Percentiles rank a stretch among this genome's conserved stretches.
These are phyloP conservation scores for Aphelocoma californica DNA, from an alignment of 2,797 vertebrate genomes.

Conservation along the genomic window DNA sequence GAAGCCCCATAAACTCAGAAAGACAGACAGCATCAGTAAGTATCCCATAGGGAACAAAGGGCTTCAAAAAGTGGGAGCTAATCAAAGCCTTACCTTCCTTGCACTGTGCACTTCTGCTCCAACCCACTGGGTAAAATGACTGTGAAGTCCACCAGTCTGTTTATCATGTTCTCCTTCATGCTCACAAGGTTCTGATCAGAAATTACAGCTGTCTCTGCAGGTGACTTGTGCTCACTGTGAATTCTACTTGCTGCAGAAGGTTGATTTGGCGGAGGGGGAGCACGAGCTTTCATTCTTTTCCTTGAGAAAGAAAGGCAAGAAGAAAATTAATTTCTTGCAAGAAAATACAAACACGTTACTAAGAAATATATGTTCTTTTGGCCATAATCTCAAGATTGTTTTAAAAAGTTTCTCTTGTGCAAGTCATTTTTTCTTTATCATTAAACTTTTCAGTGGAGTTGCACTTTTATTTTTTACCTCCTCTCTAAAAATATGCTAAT, in stretches of 20 bases:
- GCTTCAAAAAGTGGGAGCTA: background rate
- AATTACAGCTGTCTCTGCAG: slow-evolving; percentile 55
- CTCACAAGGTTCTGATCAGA: slow-evolving; percentile 70
- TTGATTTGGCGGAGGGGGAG: slow-evolving; percentile 82
- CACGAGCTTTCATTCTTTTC: slow-evolving; percentile 89
- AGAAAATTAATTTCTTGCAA: background rate
- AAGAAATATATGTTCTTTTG: background rate
- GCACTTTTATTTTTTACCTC: slow-evolving; percentile 16
- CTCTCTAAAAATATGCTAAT: background rate
- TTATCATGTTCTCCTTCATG: slow-evolving; percentile 83
- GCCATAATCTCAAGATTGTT: background rate
- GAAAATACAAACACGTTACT: background rate
- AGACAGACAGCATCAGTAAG: background rate
- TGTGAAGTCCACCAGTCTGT: slow-evolving; percentile 76
- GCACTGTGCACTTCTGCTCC: slow-evolving; percentile 78
- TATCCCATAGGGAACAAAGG: background rate
- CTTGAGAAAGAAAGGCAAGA: slow-evolving; percentile 49
- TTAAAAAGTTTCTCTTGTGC: background rate
- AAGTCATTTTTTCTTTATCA: background rate
- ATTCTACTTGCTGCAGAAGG: slow-evolving; percentile 71
- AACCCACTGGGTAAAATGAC: slow-evolving; percentile 83
- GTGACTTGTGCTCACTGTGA: slow-evolving; percentile 72
- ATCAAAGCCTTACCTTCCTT: slow-evolving; percentile 83
- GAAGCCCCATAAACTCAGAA: background rate
- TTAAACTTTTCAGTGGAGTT: background rate